These are phyloP conservation scores for Polyommatus iphigenia DNA, from an alignment of 2,888 invertebrate species.

Conservation along the genomic window DNA sequence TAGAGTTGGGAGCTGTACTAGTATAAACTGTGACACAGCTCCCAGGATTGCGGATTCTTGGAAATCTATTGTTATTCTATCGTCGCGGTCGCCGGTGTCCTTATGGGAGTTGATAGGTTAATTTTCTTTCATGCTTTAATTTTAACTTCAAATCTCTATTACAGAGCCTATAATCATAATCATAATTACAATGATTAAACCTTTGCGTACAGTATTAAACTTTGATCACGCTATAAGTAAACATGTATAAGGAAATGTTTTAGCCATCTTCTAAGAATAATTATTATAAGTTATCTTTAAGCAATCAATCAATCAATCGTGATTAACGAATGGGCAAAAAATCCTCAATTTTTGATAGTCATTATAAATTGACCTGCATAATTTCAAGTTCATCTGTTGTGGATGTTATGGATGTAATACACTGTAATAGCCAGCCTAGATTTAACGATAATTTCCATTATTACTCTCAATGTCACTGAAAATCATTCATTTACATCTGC, in stretches of 20 bases:
- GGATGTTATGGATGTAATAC: neutral
- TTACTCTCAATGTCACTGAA: conserved; percentile 50
- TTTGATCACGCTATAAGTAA: too few species aligned
- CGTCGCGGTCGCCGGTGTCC: too few species aligned
- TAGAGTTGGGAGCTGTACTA: too few species aligned
- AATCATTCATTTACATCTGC: conserved; percentile 32
- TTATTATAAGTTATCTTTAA: neutral
- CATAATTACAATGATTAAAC: too few species aligned
- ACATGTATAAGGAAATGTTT: neutral
- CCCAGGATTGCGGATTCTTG: too few species aligned
- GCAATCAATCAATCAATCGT: neutral
- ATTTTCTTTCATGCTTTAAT: too few species aligned
- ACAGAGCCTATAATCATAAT: too few species aligned
- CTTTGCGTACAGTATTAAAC: neutral
- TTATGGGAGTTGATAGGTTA: too few species aligned
- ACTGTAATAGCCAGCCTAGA: conserved; percentile 32
- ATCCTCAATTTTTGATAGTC: neutral
- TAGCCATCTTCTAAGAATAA: neutral
- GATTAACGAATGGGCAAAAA: neutral
- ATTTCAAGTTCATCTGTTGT: conserved; percentile 2
- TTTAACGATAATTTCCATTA: conserved; percentile 39
- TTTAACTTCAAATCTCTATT: too few species aligned
- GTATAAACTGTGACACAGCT: too few species aligned
- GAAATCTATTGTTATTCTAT: too few species aligned
- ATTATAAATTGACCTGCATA: conserved; percentile 1